phyloP scores from a whole-genome alignment of 2,888 invertebrate genomes.

The Drosophila diplacantha region DNA sequence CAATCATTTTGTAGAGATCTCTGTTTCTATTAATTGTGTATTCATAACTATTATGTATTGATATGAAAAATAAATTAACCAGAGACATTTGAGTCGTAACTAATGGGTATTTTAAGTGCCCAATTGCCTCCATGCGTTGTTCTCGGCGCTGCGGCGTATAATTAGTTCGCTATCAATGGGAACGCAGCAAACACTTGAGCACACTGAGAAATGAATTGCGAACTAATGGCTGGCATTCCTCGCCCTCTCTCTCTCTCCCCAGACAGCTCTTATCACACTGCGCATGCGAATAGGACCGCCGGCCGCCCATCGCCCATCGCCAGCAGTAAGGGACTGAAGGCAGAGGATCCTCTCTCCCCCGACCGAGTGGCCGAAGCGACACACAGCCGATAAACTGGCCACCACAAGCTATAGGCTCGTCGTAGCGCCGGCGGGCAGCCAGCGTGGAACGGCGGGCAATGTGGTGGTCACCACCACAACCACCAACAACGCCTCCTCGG shows the following conservation, averaged over 20 bases:
- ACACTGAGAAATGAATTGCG: not conserved
- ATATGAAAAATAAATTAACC: not conserved
- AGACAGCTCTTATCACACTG: conserved; percentile 36
- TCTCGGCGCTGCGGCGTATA: not conserved
- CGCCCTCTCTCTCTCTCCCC: not conserved
- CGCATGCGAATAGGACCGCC: conserved; percentile 43
- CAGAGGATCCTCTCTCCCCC: not conserved
- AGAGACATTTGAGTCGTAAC: not conserved
- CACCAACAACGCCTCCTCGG: conserved; percentile 25
- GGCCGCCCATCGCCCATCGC: not conserved
- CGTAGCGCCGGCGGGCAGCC: conserved; percentile 61
- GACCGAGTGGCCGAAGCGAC: conserved; percentile 3
- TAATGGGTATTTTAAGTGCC: not conserved
- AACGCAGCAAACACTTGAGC: not conserved
- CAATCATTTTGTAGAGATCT: not conserved
- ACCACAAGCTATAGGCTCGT: conserved; percentile 64
- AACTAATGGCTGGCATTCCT: not conserved
- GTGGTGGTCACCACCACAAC: conserved; percentile 56
- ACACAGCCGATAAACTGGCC: conserved; percentile 48
- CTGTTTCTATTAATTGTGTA: not conserved
- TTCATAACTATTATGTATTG: not conserved
- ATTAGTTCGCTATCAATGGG: conserved; percentile 7
- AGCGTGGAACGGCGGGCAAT: conserved; percentile 46
- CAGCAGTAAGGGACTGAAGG: conserved; percentile 6
- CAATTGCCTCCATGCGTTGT: not conserved